phyloP scores from a whole-genome alignment of 2,888 invertebrate species.

The Archaeoteleia sp. region DNA sequence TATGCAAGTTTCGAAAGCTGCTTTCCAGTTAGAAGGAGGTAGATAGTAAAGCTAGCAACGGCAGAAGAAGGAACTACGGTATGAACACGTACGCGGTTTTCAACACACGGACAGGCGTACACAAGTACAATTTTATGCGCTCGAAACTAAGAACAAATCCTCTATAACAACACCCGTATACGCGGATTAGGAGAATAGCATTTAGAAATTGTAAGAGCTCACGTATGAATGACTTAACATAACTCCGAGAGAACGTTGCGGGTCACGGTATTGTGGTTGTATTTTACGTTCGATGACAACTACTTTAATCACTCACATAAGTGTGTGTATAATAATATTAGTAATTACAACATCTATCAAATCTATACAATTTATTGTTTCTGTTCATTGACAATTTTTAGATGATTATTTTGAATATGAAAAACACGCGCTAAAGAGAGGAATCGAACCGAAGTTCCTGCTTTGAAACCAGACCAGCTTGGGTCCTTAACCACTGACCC shows the following conservation, averaged over 20 bases:
- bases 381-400: too few species aligned
- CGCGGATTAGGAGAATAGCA: conserved; percentile 23
- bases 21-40: conserved; percentile 58
- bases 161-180: conserved; percentile 17
- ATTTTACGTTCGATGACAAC: conserved; percentile 6
- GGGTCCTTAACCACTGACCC: too few species aligned
- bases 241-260: too few species aligned
- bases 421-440: too few species aligned
- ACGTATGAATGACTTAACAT: conserved; percentile 30
- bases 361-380: too few species aligned
- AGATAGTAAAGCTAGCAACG: conserved; percentile 20
- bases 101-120: conserved; percentile 34
- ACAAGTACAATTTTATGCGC: conserved; percentile 32
- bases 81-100: conserved; percentile 58
- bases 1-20: conserved; percentile 68
- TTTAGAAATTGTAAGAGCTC: conserved; percentile 32
- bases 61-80: conserved; percentile 69
- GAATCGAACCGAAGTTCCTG: too few species aligned
- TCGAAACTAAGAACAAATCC: conserved; percentile 42
- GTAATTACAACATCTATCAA: too few species aligned
- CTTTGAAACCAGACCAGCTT: too few species aligned
- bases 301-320: too few species aligned
- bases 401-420: too few species aligned
- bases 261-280: too few species aligned
- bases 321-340: too few species aligned